These are phyloP conservation scores for Staurois parvus DNA, from an alignment of 2,797 vertebrate species.

Conservation along the genomic window DNA sequence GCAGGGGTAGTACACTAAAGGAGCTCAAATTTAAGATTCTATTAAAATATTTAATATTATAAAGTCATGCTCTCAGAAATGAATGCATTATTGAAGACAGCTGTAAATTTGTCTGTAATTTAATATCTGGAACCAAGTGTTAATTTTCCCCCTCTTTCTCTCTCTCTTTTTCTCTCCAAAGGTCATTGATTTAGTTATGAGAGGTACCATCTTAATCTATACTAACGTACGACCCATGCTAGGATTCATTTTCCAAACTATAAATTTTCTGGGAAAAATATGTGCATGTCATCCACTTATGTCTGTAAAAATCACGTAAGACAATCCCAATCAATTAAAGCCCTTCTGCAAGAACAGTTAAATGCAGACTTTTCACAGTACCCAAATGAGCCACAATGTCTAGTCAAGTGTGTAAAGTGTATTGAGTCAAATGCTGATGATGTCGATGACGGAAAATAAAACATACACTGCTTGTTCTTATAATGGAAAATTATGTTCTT, in stretches of 20 bases:
- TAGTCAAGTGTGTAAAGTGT: constrained; percentile 21
- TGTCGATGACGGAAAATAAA: not conserved
- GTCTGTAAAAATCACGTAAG: constrained; percentile 1
- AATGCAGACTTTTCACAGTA: not conserved
- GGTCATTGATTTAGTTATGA: constrained; percentile 45
- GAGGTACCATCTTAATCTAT: constrained; percentile 23
- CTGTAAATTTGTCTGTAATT: constrained; percentile 36
- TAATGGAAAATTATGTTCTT: not conserved
- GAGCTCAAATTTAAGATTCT: constrained; percentile 33
- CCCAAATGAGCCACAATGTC: constrained; percentile 18
- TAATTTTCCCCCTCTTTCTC: constrained; percentile 15
- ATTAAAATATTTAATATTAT: constrained; percentile 43
- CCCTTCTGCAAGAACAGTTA: constrained; percentile 25
- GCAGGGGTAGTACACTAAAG: constrained; percentile 26
- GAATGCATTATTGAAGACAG: constrained; percentile 47
- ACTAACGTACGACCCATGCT: constrained; percentile 22
- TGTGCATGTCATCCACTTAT: constrained; percentile 4
- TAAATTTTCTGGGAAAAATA: constrained; percentile 37
- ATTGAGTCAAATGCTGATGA: not conserved
- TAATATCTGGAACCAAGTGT: constrained; percentile 42
- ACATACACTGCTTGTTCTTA: not conserved
- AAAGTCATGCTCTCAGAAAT: constrained; percentile 24
- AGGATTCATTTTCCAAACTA: constrained; percentile 16
- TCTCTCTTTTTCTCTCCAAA: not conserved
- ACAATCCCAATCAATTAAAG: constrained; percentile 35